Conservation (phyloP, 1,140 invertebrate species). For the Leptoteleia sp. region DNA sequence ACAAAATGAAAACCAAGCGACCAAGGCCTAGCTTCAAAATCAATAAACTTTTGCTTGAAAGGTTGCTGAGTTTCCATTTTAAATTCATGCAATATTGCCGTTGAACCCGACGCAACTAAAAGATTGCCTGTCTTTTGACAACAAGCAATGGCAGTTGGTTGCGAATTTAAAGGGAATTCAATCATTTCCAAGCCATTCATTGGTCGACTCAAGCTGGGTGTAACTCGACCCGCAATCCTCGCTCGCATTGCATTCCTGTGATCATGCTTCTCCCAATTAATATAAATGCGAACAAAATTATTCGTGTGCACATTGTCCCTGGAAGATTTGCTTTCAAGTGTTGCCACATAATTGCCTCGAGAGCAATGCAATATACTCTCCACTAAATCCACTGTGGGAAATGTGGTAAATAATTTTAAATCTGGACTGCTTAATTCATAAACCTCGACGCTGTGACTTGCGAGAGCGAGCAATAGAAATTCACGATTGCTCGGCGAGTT, state of each 20-base stretch:
- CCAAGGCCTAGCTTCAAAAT: constrained; percentile 84
- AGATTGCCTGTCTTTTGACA: constrained; percentile 85
- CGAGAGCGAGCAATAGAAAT: constrained; percentile 82
- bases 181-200: constrained; percentile 85
- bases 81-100: constrained; percentile 83
- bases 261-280: constrained; percentile 83
- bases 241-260: constrained; percentile 85
- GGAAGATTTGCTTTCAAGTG: constrained; percentile 84
- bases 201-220: constrained; percentile 83
- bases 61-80: constrained; percentile 84
- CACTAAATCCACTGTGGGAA: constrained; percentile 85
- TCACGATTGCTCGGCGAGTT: constrained; percentile 73
- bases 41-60: constrained; percentile 84
- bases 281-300: constrained; percentile 84
- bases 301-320: constrained; percentile 81
- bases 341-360: constrained; percentile 84
- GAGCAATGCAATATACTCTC: constrained; percentile 83
- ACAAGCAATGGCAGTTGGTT: constrained; percentile 83
- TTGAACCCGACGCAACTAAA: constrained; percentile 81
- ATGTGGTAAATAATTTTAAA: constrained; percentile 80
- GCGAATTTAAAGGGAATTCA: constrained; percentile 83
- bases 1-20: constrained; percentile 81
- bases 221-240: constrained; percentile 86
- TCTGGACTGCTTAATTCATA: constrained; percentile 81
- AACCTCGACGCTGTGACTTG: constrained; percentile 85